Conservation (phyloP, 2,113 vertebrate species). For the Pseudopodoces humilis region DNA sequence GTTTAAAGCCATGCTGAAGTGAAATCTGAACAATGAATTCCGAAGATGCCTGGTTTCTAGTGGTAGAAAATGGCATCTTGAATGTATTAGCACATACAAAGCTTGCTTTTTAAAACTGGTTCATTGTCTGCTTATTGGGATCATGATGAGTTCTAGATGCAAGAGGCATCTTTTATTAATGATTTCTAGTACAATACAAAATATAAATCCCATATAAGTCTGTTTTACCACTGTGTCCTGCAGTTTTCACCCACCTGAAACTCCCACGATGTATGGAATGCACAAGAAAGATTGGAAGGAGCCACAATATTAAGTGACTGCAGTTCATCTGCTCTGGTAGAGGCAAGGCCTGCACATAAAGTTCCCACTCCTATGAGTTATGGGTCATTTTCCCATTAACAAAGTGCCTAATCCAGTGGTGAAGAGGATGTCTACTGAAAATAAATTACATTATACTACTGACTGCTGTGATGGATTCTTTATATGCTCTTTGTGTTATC, state of each 20-base stretch:
- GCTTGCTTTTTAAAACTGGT: neutral
- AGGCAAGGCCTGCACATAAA: neutral
- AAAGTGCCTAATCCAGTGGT: conserved; percentile 15
- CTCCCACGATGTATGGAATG: neutral
- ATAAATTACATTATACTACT: conserved; percentile 28
- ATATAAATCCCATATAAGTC: neutral
- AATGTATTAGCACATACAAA: neutral
- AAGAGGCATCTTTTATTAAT: neutral
- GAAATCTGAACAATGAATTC: conserved; percentile 1
- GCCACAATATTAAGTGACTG: neutral
- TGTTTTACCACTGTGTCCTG: neutral
- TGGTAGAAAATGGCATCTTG: neutral
- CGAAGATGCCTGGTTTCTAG: neutral
- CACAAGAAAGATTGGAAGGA: neutral
- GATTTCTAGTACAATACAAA: neutral
- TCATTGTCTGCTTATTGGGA: neutral
- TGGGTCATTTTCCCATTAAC: conserved; percentile 17
- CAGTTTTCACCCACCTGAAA: neutral
- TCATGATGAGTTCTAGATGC: neutral
- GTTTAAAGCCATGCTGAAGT: neutral
- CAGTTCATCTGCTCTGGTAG: neutral
- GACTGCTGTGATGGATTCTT: conserved; percentile 53
- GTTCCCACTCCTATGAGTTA: conserved; percentile 31
- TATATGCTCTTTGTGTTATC: conserved; percentile 2
- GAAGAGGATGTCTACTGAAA: conserved; percentile 15